These are phyloP conservation scores for Eilema sororculum DNA, from an alignment of 2,888 invertebrate genomes.

Conservation along the genomic window DNA sequence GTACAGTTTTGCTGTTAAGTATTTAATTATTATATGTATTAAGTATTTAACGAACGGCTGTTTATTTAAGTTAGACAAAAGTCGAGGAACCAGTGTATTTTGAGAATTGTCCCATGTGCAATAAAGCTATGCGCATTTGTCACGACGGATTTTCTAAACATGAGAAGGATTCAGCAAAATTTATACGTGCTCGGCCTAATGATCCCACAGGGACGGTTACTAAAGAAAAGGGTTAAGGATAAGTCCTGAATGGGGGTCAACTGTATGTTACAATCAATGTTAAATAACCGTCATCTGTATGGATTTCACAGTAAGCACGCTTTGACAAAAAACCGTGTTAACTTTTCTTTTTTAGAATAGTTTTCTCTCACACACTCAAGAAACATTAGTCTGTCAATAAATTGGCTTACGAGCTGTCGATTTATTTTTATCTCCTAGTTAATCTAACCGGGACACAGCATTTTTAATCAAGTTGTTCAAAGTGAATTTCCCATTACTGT, in stretches of 20 bases:
- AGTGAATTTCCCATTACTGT: conserved; percentile 33
- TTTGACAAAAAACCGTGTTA: conserved; percentile 30
- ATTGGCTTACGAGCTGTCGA: conserved; percentile 36
- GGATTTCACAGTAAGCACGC: conserved; percentile 34
- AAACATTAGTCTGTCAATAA: conserved; percentile 38
- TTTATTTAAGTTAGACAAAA: conserved; percentile 11
- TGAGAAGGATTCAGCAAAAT: conserved; percentile 60
- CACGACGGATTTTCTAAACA: conserved; percentile 51
- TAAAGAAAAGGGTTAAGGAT: conserved; percentile 67
- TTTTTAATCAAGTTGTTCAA: conserved; percentile 45
- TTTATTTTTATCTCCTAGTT: conserved; percentile 44
- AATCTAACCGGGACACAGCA: conserved; percentile 39
- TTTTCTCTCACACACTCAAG: conserved; percentile 17
- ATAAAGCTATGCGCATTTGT: conserved; percentile 33
- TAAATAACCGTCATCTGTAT: conserved; percentile 56
- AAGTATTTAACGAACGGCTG: neutral
- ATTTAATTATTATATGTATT: too few relatives aligned
- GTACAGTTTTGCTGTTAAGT: neutral
- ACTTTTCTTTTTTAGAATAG: conserved; percentile 37
- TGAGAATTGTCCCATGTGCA: conserved; percentile 2
- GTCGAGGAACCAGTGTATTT: neutral
- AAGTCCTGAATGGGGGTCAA: conserved; percentile 61
- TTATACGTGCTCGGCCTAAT: conserved; percentile 64
- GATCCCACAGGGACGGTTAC: conserved; percentile 68
- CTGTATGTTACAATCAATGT: conserved; percentile 69